Evolutionary conservation across 2,888 invertebrate species (phyloP).

Genomic region (Tipula confusa): DNA sequence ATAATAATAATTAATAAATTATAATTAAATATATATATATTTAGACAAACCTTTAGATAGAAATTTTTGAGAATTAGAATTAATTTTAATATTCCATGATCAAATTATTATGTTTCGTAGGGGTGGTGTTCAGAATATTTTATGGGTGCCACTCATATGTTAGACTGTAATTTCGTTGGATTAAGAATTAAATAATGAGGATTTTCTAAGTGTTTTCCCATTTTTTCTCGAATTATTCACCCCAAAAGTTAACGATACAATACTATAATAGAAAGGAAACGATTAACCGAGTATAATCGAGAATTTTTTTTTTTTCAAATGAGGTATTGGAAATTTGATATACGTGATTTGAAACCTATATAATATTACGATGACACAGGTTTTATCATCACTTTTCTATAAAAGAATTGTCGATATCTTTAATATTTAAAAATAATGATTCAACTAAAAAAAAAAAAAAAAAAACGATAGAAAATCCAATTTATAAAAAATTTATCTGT

Average conservation of each 20-base stretch:
- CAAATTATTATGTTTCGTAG: neutral
- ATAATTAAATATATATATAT: neutral
- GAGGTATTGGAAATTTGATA: neutral
- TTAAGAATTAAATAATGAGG: neutral
- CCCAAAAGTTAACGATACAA: neutral
- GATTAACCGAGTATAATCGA: neutral
- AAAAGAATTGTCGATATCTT: neutral
- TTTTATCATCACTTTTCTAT: neutral
- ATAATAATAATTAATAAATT: no score
- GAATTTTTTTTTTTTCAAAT: neutral
- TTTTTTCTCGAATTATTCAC: neutral
- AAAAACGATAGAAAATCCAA: neutral
- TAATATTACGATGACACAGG: neutral
- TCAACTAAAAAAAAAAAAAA: no score
- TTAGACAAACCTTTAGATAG: neutral
- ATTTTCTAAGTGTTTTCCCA: neutral
- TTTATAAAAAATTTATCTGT: neutral
- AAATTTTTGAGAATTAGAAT: slow-evolving; percentile 3
- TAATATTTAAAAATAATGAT: neutral
- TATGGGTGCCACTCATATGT: neutral
- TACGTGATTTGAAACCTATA: neutral
- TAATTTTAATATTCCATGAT: neutral
- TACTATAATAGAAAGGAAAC: neutral
- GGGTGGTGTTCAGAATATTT: neutral
- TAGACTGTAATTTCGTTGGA: neutral